Conservation (phyloP, 2,888 invertebrate genomes). For the Corbicula japonica region DNA sequence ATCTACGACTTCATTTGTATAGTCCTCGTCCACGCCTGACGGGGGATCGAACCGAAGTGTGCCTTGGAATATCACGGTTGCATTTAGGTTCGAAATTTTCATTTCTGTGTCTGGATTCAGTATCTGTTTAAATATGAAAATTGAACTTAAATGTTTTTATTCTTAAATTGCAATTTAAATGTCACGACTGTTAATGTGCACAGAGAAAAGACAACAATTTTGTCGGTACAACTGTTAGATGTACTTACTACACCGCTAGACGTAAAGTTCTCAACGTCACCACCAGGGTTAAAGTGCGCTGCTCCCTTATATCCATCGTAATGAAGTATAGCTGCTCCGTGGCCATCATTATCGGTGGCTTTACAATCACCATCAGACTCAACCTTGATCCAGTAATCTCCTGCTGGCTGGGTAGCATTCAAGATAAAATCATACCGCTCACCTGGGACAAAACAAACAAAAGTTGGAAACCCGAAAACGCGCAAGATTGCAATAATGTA, state of each 20-base stretch:
- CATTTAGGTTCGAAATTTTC: not conserved
- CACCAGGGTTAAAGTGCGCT: constrained; percentile 18
- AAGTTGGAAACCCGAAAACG: too few species aligned
- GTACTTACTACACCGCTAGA: constrained; percentile 32
- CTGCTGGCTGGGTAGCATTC: constrained; percentile 49
- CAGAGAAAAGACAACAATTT: too few species aligned
- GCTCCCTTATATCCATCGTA: constrained; percentile 61
- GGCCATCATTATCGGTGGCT: constrained; percentile 9
- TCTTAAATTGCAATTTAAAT: too few species aligned
- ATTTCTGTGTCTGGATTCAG: too few species aligned
- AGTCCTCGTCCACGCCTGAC: constrained; percentile 40
- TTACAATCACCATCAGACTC: constrained; percentile 61
- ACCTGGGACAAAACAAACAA: constrained; percentile 64
- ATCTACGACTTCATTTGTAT: constrained; percentile 61
- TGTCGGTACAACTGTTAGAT: too few species aligned
- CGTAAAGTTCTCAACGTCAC: constrained; percentile 38
- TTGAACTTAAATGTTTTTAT: too few species aligned
- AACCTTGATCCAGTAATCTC: constrained; percentile 69
- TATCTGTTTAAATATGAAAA: too few species aligned
- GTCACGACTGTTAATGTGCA: too few species aligned
- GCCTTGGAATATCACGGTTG: constrained; percentile 10
- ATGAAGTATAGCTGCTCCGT: constrained; percentile 66
- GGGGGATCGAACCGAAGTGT: constrained; percentile 18
- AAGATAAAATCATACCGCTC: constrained; percentile 77
- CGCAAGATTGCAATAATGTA: too few species aligned